Conservation (phyloP, 2,888 invertebrate genomes). For the Patella ulyssiponensis region DNA sequence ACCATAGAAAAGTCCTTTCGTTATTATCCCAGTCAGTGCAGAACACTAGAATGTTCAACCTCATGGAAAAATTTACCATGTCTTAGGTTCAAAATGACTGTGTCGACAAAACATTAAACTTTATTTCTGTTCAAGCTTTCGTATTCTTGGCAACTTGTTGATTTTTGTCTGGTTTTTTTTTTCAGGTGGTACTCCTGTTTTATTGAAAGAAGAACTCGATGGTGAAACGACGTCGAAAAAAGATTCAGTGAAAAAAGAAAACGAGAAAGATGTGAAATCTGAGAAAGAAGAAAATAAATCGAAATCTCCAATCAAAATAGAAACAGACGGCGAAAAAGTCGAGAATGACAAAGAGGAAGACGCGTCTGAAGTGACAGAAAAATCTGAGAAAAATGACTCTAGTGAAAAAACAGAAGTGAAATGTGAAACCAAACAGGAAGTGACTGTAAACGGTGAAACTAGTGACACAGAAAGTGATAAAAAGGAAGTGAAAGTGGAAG, state of each 20-base stretch:
- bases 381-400: slow-evolving; percentile 9
- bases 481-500: slow-evolving; percentile 23
- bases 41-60: no score
- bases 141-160: no score
- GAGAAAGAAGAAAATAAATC: slow-evolving; percentile 24
- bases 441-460: slow-evolving; percentile 17
- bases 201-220: slow-evolving; percentile 7
- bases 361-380: slow-evolving; percentile 24
- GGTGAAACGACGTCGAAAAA: background rate
- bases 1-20: no score
- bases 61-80: no score
- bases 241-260: slow-evolving; percentile 12
- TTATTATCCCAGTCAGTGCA: no score
- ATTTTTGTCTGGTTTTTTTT: background rate
- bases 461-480: slow-evolving; percentile 26
- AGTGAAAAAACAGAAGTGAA: background rate
- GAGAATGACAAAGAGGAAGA: slow-evolving; percentile 35
- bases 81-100: no score
- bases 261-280: slow-evolving; percentile 27
- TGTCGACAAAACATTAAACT: no score
- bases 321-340: slow-evolving; percentile 45
- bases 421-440: background rate
- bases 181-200: background rate
- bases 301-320: slow-evolving; percentile 21
- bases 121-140: no score